Conservation (phyloP, 1,140 invertebrate genomes). For the Macrobrachium nipponense region DNA sequence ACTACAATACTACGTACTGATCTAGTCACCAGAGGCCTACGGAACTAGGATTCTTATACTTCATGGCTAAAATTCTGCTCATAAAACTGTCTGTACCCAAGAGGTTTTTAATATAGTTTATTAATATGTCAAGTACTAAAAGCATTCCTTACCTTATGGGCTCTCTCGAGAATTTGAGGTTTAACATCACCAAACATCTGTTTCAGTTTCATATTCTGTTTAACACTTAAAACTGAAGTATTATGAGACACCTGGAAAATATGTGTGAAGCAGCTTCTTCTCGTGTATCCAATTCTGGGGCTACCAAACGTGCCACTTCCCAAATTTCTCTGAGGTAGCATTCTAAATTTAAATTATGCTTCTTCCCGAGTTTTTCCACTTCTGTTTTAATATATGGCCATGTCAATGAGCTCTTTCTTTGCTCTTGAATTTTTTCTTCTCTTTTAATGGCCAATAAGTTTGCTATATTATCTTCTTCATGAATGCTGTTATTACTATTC, state of each 20-base stretch:
- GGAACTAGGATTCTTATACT: too few relatives aligned
- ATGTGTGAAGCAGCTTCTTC: constrained; percentile 52
- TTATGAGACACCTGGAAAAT: constrained; percentile 42
- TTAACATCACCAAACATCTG: constrained; percentile 57
- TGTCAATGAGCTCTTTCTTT: constrained; percentile 33
- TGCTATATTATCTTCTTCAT: neutral
- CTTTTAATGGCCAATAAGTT: constrained; percentile 12
- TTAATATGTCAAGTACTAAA: neutral
- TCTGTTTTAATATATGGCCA: constrained; percentile 35
- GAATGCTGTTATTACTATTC: neutral
- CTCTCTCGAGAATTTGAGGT: constrained; percentile 40
- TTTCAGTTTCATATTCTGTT: constrained; percentile 37
- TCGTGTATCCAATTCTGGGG: constrained; percentile 53
- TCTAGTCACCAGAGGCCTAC: too few relatives aligned
- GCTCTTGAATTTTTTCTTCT: neutral
- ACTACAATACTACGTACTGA: too few relatives aligned
- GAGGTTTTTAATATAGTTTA: neutral
- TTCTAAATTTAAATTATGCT: constrained; percentile 10
- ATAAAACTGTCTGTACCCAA: too few relatives aligned
- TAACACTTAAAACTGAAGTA: constrained; percentile 31
- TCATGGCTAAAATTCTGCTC: too few relatives aligned
- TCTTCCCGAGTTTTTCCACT: constrained; percentile 32
- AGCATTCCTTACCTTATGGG: constrained; percentile 43
- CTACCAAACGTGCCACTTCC: constrained; percentile 44
- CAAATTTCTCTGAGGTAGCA: constrained; percentile 48